These are phyloP conservation scores for Drosophila kanekoi DNA, from an alignment of 2,888 invertebrate species.

Conservation along the genomic window DNA sequence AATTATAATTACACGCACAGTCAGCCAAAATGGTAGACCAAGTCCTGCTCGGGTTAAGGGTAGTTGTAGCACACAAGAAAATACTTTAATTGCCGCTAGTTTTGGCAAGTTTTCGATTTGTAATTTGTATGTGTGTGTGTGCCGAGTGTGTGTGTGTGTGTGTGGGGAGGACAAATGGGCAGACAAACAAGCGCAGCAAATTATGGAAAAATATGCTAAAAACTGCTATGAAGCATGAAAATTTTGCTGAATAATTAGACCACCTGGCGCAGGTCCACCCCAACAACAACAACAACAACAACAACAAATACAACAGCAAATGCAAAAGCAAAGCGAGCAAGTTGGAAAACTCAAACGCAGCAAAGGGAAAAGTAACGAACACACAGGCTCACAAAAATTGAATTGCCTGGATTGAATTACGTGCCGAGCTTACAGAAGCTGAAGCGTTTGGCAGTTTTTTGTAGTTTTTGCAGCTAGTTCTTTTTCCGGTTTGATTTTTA, in stretches of 20 bases:
- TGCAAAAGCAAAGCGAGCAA: constrained; percentile 13
- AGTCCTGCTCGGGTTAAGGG: constrained; percentile 32
- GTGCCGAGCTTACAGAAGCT: constrained; percentile 48
- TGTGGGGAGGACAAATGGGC: constrained; percentile 44
- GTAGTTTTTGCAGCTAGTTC: constrained; percentile 46
- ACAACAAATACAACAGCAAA: neutral
- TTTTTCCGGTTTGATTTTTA: constrained; percentile 18
- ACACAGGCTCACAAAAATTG: constrained; percentile 38
- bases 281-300: constrained; percentile 3
- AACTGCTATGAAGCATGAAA: constrained; percentile 62
- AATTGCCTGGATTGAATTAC: constrained; percentile 73
- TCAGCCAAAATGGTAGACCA: constrained; percentile 72
- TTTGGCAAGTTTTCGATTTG: constrained; percentile 74
- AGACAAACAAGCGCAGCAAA: constrained; percentile 72
- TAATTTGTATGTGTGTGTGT: constrained; percentile 55
- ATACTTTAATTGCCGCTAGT: constrained; percentile 78
- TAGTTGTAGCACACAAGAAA: constrained; percentile 49
- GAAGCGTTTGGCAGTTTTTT: constrained; percentile 25
- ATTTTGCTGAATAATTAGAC: constrained; percentile 68
- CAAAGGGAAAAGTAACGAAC: constrained; percentile 17
- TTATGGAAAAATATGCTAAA: constrained; percentile 71
- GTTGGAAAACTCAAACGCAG: constrained; percentile 19
- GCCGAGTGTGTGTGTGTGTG: too few relatives aligned
- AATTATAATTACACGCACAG: constrained; percentile 80
- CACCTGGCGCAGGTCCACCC: constrained; percentile 37